phyloP scores from a whole-genome alignment of 1,140 invertebrate genomes.

The Drosophila kurseongensis region DNA sequence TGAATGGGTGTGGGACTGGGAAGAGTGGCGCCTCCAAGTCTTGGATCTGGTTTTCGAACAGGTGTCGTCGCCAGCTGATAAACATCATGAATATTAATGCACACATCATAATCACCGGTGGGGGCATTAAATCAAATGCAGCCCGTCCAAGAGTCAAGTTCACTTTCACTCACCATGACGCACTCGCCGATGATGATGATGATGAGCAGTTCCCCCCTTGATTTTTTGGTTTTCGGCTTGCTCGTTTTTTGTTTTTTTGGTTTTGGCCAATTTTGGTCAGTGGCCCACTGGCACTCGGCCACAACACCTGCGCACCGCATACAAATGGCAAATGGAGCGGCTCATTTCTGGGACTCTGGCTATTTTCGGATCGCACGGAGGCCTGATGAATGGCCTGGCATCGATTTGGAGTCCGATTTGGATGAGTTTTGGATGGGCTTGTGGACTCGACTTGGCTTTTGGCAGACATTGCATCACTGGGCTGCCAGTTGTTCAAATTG shows the following conservation, averaged over 20 bases:
- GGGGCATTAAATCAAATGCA: slow-evolving; percentile 50
- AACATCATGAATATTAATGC: slow-evolving; percentile 80
- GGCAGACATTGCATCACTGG: slow-evolving; percentile 44
- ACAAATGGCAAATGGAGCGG: slow-evolving; percentile 57
- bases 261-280: slow-evolving; percentile 73
- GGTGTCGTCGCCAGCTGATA: slow-evolving; percentile 41
- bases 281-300: slow-evolving; percentile 55
- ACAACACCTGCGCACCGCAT: slow-evolving; percentile 58
- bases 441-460: slow-evolving; percentile 35
- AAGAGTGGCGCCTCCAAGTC: slow-evolving; percentile 36
- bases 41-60: slow-evolving; percentile 30
- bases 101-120: slow-evolving; percentile 32
- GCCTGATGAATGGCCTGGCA: slow-evolving; percentile 68
- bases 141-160: slow-evolving; percentile 71
- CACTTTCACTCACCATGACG: slow-evolving; percentile 76
- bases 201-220: slow-evolving; percentile 15
- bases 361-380: slow-evolving; percentile 43
- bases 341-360: slow-evolving; percentile 54
- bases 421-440: slow-evolving; percentile 13
- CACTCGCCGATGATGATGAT: slow-evolving; percentile 30
- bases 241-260: not conserved
- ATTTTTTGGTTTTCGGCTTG: not conserved
- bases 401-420: slow-evolving; percentile 43
- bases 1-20: slow-evolving; percentile 3
- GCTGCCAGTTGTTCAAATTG: slow-evolving; percentile 12